Evolutionary conservation across 2,797 vertebrate genomes (phyloP).

Genomic region (Sylvia borin): DNA sequence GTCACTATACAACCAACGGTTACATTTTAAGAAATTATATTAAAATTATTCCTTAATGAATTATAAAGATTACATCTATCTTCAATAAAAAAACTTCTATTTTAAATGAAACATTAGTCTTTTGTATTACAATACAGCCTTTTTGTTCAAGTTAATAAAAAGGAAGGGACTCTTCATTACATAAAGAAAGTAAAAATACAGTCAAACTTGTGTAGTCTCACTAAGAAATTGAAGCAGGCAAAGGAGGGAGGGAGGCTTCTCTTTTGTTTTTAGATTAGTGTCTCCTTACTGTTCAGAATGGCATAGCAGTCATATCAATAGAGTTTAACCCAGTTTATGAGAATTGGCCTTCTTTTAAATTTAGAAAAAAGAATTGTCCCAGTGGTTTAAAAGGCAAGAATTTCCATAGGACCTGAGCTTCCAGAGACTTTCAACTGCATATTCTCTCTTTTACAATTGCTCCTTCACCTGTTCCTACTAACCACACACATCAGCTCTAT

Average conservation of each 20-base stretch:
- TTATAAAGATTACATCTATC: not conserved
- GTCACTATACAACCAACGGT: not conserved
- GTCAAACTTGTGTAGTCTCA: not conserved
- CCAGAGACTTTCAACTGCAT: not conserved
- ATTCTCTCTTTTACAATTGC: not conserved
- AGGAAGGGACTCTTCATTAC: not conserved
- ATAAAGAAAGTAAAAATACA: not conserved
- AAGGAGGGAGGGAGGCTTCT: not conserved
- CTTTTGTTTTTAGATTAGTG: not conserved
- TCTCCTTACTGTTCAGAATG: not conserved
- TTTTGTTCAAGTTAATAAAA: not conserved
- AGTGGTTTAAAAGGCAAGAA: not conserved
- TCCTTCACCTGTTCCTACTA: not conserved
- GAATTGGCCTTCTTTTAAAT: not conserved
- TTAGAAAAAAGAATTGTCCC: not conserved
- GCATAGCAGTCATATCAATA: not conserved
- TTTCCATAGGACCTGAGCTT: not conserved
- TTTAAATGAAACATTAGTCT: not conserved
- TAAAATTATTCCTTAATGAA: not conserved
- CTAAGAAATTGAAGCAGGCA: not conserved
- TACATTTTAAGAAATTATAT: not conserved
- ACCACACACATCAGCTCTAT: fast-evolving
- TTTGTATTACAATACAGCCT: not conserved
- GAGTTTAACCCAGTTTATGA: not conserved
- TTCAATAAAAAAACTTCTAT: not conserved